Evolutionary conservation across 1,140 invertebrate species (phyloP).

Genomic region (Philopotamus ludificatus): DNA sequence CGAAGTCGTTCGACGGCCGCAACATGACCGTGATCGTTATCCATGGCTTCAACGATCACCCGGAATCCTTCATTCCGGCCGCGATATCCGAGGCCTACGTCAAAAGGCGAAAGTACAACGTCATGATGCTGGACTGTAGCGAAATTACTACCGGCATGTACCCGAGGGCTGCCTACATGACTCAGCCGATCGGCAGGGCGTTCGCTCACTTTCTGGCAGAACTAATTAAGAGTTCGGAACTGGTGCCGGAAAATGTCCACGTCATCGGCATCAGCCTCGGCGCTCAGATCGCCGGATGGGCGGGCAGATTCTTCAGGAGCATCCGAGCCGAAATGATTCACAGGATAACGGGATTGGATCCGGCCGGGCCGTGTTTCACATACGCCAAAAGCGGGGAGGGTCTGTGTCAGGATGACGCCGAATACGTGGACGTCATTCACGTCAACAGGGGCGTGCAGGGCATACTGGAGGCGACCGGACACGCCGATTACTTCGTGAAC

Average conservation of each 20-base stretch:
- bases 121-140: slow-evolving; percentile 62
- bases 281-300: slow-evolving; percentile 59
- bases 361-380: slow-evolving; percentile 58
- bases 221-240: slow-evolving; percentile 54
- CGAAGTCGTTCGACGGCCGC: slow-evolving; percentile 6
- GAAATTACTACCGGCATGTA: slow-evolving; percentile 57
- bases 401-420: slow-evolving; percentile 62
- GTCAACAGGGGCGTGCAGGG: slow-evolving; percentile 61
- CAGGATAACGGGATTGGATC: slow-evolving; percentile 58
- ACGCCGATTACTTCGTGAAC: slow-evolving; percentile 67
- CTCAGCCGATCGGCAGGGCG: slow-evolving; percentile 51
- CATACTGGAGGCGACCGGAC: slow-evolving; percentile 58
- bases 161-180: slow-evolving; percentile 56
- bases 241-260: slow-evolving; percentile 53
- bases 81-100: slow-evolving; percentile 49
- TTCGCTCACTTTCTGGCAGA: slow-evolving; percentile 55
- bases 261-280: slow-evolving; percentile 64
- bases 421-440: slow-evolving; percentile 65
- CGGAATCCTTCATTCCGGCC: slow-evolving; percentile 44
- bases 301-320: slow-evolving; percentile 58
- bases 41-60: slow-evolving; percentile 55
- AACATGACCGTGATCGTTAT: slow-evolving; percentile 46
- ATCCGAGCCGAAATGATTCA: slow-evolving; percentile 48
- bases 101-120: slow-evolving; percentile 55
- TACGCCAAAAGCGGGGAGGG: slow-evolving; percentile 51